Percentiles rank a stretch among this genome's conserved stretches.
phyloP scores from a whole-genome alignment of 2,888 invertebrate genomes.

The Ochlodes sylvanus region DNA sequence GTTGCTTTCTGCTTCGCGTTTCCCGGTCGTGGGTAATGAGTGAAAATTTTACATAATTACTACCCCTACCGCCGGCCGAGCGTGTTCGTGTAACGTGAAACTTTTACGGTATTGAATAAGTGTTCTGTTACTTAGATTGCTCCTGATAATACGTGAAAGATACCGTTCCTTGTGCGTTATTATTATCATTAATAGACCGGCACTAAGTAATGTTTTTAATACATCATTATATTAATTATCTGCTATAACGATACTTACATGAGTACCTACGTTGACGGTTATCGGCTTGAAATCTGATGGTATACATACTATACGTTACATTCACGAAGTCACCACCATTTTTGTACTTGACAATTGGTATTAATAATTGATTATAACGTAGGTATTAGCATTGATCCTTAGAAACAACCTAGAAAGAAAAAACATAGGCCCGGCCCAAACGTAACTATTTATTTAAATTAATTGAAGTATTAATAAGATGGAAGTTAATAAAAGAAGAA shows the following conservation, averaged over 20 bases:
- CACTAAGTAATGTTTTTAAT: background rate
- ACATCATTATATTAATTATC: background rate
- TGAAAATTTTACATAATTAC: constrained; percentile 19
- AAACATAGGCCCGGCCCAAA: no score
- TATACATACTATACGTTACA: no score
- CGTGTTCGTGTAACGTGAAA: background rate
- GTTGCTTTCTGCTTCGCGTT: background rate
- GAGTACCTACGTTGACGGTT: background rate
- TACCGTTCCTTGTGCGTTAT: constrained; percentile 10
- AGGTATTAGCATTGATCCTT: no score
- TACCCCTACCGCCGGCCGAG: constrained; percentile 9
- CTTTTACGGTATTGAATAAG: constrained; percentile 27
- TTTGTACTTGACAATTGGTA: no score
- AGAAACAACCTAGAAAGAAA: no score
- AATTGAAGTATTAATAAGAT: no score
- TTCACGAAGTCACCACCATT: no score
- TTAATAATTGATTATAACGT: no score
- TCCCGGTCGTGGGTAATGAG: background rate
- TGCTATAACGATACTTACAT: background rate
- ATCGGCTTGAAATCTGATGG: no score
- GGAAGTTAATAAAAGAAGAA: no score
- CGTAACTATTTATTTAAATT: no score
- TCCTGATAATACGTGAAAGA: background rate
- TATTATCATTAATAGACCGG: background rate
- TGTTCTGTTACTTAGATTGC: constrained; percentile 10